Percentiles rank a stretch among this genome's conserved stretches.
Evolutionary conservation across 2,797 vertebrate genomes (phyloP).

Genomic region (Hippocampus kuda): DNA sequence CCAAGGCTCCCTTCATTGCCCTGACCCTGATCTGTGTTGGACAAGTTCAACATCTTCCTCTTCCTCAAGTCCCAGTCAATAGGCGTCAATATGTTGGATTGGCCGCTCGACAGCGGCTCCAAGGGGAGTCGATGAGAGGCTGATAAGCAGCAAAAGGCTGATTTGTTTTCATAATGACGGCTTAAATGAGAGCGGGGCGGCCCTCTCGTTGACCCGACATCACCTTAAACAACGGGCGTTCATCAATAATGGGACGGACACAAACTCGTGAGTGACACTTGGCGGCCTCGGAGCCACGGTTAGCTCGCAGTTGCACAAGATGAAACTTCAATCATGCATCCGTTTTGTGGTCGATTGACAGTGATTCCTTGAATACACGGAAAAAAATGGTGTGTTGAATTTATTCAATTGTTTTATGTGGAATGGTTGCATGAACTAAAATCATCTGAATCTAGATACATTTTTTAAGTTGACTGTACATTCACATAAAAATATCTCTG

Average conservation of each 20-base stretch:
- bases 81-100: constrained; percentile 63
- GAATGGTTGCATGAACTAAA: too few species aligned
- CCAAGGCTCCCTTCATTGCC: constrained; percentile 30
- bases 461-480: too few species aligned
- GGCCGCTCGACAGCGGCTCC: constrained; percentile 47
- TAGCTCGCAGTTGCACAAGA: background rate
- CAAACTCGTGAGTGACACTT: constrained; percentile 20
- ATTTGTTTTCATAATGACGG: constrained; percentile 75
- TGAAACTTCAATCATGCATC: background rate
- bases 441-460: too few species aligned
- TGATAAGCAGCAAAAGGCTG: constrained; percentile 63
- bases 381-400: too few species aligned
- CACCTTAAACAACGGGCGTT: constrained; percentile 52
- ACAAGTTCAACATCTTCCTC: constrained; percentile 67
- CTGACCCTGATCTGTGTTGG: constrained; percentile 60
- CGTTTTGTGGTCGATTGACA: background rate
- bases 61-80: constrained; percentile 63
- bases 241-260: constrained; percentile 45
- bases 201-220: constrained; percentile 39
- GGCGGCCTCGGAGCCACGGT: background rate
- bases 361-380: too few species aligned
- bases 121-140: constrained; percentile 62
- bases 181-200: constrained; percentile 52
- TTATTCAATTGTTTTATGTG: too few species aligned
- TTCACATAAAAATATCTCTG: too few species aligned